Evolutionary conservation across 2,888 invertebrate genomes (phyloP).

Genomic region (Abrostola triplasia): DNA sequence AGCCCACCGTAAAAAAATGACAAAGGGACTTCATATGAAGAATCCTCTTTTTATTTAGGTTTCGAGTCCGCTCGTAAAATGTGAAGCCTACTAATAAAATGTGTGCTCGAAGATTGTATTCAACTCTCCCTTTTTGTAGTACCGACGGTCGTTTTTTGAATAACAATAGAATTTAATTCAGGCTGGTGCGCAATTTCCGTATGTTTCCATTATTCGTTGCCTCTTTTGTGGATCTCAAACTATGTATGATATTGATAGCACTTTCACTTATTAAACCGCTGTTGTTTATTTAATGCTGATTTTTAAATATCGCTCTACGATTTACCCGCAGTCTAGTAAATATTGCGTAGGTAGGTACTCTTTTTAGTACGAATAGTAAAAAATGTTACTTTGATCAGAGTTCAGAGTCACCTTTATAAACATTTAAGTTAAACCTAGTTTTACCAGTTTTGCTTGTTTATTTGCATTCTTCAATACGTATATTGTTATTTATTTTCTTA

Average conservation of each 20-base stretch:
- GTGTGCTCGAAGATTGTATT: slow-evolving; percentile 73
- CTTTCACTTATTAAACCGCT: slow-evolving; percentile 48
- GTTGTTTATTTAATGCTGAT: too few species aligned
- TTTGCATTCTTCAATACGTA: too few species aligned
- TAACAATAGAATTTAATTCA: slow-evolving; percentile 70
- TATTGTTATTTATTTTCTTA: too few species aligned
- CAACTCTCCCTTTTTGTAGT: slow-evolving; percentile 60
- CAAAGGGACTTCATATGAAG: slow-evolving; percentile 81
- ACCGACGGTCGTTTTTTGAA: slow-evolving; percentile 61
- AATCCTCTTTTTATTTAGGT: slow-evolving; percentile 81
- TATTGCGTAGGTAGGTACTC: too few species aligned
- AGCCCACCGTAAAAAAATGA: slow-evolving; percentile 81
- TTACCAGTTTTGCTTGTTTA: too few species aligned
- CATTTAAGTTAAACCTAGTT: too few species aligned
- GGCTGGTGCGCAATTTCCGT: slow-evolving; percentile 60
- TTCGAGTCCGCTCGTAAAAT: slow-evolving; percentile 79
- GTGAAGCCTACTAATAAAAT: slow-evolving; percentile 79
- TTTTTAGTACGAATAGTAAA: too few species aligned
- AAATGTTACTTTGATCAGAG: too few species aligned
- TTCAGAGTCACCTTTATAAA: too few species aligned
- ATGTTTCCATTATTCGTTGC: slow-evolving; percentile 62
- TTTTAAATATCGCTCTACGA: too few species aligned
- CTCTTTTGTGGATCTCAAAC: slow-evolving; percentile 53
- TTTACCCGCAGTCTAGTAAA: too few species aligned
- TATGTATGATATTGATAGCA: slow-evolving; percentile 50